Evolutionary conservation across 2,888 invertebrate genomes (phyloP).

Genomic region (Acronicta leporina): DNA sequence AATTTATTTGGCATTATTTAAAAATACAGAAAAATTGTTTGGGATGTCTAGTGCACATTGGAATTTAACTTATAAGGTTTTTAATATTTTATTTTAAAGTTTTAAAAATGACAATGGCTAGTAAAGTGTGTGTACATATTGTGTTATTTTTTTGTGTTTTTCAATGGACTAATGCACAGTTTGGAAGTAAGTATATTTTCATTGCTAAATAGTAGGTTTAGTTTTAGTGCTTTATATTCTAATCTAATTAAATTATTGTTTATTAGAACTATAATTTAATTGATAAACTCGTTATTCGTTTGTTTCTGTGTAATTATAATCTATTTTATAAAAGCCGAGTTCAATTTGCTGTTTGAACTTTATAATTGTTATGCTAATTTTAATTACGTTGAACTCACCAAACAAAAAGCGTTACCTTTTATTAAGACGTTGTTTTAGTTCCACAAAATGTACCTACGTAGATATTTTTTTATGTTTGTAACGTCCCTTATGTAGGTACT

Average conservation of each 20-base stretch:
- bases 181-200: slow-evolving; percentile 79
- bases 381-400: slow-evolving; percentile 26
- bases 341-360: slow-evolving; percentile 29
- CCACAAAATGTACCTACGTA: not conserved
- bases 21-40: slow-evolving; percentile 1
- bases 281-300: slow-evolving; percentile 3
- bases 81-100: not conserved
- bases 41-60: slow-evolving; percentile 13
- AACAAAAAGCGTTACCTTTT: slow-evolving; percentile 15
- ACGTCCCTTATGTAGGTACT: no score
- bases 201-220: not conserved
- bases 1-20: slow-evolving; percentile 7
- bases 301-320: slow-evolving; percentile 16
- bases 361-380: slow-evolving; percentile 38
- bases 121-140: slow-evolving; percentile 49
- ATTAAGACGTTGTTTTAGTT: slow-evolving; percentile 3
- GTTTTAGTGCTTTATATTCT: no score
- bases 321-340: slow-evolving; percentile 11
- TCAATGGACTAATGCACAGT: slow-evolving; percentile 77
- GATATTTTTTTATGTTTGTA: no score
- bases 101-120: slow-evolving; percentile 43
- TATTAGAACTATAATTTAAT: no score
- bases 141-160: slow-evolving; percentile 68
- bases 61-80: not conserved
- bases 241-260: no score